phyloP scores from a whole-genome alignment of 1,140 invertebrate genomes.

The Caenorhabditis remanei region DNA sequence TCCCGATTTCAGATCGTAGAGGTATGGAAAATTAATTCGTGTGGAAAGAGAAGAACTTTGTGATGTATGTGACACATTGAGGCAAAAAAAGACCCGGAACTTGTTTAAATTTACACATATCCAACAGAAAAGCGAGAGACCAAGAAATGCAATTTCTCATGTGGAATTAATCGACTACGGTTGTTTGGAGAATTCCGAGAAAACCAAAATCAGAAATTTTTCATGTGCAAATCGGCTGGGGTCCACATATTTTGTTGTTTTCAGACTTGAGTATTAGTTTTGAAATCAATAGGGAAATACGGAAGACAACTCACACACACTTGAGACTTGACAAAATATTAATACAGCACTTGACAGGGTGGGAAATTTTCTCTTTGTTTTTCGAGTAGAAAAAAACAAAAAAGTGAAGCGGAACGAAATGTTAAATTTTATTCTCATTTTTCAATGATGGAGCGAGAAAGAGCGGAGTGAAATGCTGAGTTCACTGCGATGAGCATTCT shows the following conservation, averaged over 20 bases:
- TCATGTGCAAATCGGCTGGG: no score
- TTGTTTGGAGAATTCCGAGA: background rate
- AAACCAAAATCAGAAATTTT: no score
- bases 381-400: background rate
- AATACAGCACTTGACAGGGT: conserved; percentile 40
- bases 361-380: background rate
- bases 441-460: no score
- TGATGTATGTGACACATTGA: conserved; percentile 5
- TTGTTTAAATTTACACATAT: conserved; percentile 32
- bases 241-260: no score
- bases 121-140: background rate
- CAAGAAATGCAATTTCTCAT: background rate
- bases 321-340: conserved; percentile 15
- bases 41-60: conserved; percentile 29
- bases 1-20: background rate
- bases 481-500: no score
- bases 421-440: no score
- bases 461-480: no score
- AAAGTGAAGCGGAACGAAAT: no score
- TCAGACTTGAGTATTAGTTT: no score
- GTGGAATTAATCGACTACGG: background rate
- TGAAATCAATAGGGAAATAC: background rate
- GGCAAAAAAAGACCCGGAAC: conserved; percentile 28
- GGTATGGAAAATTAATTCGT: conserved; percentile 25
- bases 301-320: background rate